These are phyloP conservation scores for Sympetrum striolatum DNA, from an alignment of 2,888 invertebrate species.

Conservation along the genomic window DNA sequence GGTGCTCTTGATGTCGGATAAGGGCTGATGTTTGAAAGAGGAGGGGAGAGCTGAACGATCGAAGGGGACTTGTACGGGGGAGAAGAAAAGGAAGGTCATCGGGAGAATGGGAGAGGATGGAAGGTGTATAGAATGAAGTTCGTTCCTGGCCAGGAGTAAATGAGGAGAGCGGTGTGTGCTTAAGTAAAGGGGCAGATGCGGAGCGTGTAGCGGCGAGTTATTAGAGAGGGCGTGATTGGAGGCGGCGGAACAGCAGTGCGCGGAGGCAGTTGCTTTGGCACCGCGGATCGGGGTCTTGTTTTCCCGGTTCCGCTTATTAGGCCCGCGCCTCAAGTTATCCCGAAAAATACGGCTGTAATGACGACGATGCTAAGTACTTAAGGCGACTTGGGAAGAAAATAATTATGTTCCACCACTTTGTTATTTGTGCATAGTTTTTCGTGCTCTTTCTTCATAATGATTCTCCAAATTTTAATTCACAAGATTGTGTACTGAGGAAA, in stretches of 20 bases:
- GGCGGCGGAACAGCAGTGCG: background rate
- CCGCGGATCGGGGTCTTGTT: background rate
- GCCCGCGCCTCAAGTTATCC: background rate
- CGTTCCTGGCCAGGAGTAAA: background rate
- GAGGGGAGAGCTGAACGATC: background rate
- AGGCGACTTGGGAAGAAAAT: too few species aligned
- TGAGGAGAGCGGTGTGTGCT: background rate
- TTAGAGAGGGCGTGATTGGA: background rate
- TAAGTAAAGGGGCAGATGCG: background rate
- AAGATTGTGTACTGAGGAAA: too few species aligned
- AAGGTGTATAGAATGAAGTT: background rate
- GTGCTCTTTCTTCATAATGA: too few species aligned
- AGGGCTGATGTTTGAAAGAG: constrained; percentile 29
- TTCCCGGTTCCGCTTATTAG: background rate
- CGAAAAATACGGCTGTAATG: background rate
- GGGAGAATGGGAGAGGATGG: background rate
- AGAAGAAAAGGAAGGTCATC: background rate
- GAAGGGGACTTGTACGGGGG: background rate
- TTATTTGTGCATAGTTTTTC: too few species aligned
- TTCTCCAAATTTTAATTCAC: too few species aligned
- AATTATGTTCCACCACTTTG: too few species aligned
- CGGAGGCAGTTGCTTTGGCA: background rate
- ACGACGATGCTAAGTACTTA: background rate
- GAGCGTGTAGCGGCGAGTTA: background rate
- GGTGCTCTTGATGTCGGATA: constrained; percentile 37